A percentile compares a stretch with the other conserved stretches of the same genome.
Conservation (phyloP, 2,113 vertebrate species). For the Calyptomena viridis region DNA sequence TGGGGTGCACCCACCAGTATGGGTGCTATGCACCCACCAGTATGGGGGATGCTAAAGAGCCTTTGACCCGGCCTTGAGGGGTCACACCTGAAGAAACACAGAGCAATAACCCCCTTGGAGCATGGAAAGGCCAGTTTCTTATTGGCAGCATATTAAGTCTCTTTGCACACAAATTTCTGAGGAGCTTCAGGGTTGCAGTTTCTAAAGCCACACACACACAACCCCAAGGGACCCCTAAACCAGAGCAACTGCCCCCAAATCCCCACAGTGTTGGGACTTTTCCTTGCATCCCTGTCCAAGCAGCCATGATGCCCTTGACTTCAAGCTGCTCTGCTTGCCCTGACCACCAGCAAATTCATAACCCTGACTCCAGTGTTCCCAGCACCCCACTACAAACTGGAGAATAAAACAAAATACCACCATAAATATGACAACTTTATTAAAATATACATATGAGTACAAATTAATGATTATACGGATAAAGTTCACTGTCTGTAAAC, state of each 20-base stretch:
- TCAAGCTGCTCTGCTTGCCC: not conserved
- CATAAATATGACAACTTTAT: conserved; percentile 82
- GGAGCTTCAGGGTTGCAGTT: not conserved
- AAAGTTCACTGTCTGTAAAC: conserved; percentile 69
- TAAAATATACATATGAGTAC: conserved; percentile 70
- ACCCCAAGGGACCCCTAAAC: not conserved
- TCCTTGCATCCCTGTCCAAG: not conserved
- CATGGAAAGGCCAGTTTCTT: not conserved
- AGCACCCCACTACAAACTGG: not conserved
- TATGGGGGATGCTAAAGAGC: not conserved
- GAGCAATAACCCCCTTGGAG: not conserved
- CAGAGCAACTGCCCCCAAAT: not conserved
- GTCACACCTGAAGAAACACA: accelerated
- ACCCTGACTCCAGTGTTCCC: not conserved
- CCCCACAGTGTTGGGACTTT: not conserved
- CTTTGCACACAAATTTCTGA: not conserved
- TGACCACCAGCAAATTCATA: not conserved
- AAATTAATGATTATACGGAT: conserved; percentile 52
- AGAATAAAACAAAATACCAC: conserved; percentile 18
- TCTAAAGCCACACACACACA: not conserved
- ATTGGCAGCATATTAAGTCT: not conserved
- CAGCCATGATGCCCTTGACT: not conserved
- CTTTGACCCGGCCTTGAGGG: not conserved
- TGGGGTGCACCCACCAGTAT: not conserved
- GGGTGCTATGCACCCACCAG: accelerated